Base-by-base conservation (phyloP, 2,888 invertebrate species). In the Ichneumon xanthorius region DNA sequence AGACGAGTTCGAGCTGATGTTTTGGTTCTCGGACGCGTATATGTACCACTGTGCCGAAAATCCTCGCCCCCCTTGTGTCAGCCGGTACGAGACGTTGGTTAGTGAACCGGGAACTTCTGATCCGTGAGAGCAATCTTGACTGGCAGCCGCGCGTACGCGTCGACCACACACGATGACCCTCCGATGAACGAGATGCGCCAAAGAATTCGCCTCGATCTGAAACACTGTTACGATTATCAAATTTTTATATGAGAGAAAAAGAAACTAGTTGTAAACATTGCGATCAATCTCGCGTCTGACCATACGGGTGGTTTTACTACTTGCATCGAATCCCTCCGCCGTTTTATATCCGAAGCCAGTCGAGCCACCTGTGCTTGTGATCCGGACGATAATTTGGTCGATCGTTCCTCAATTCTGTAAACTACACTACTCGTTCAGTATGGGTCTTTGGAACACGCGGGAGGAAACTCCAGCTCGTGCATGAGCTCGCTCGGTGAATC, bases 161-260 rank as follows among this genome's bases (percentile, higher is more conserved):
- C 88, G 92, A 90, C 92, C 92, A 90, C 92, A 91, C 92, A 91
- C 90, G 90, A 89, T 80, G 90, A 80, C 76, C 84, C 88, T 90
- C 84, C 82, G 82, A 88, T 78, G 80, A 73, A 58, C 73, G 33
- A 82, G 76, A 77, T 80, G 75, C 78, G 68, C 33, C 55, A 48
- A 61, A 70, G 48, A 75, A 83, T 80, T 50, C 16, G 48, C 37
- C 14, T 71, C 19, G 19, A 11, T 26, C 22, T 53, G 40, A 26
- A 16, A 63, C 30, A 50, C 37, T 33, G n/a, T 7, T 19, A 11
- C 4, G 37, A 40, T 67, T 30, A 67, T 55, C 40, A 67, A 19
- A 67, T 40, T 40, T 19, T 37, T 63, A 33, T 63, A n/a, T 33
- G 4, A 33, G 4, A 30, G 4, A 63, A 33, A 16, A n/a, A 63